Percentiles rank a stretch among this genome's conserved stretches.
Conservation (phyloP, 1,140 invertebrate genomes). For the Calliopsis andreniformis region DNA sequence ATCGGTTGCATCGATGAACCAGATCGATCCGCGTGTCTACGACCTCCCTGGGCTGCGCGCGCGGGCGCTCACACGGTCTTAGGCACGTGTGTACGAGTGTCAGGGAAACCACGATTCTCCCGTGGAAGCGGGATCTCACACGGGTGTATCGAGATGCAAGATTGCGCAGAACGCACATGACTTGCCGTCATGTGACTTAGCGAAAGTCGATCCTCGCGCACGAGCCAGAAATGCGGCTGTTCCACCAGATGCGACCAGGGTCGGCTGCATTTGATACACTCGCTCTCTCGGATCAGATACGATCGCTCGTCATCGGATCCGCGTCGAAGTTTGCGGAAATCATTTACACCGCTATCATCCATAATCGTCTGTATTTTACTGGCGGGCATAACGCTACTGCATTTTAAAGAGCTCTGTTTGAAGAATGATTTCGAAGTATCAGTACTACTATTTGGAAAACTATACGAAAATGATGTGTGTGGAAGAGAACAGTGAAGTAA, state of each 20-base stretch:
- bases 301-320: conserved; percentile 2
- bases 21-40: conserved; percentile 56
- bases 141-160: conserved; percentile 51
- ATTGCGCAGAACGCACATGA: conserved; percentile 69
- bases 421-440: no score
- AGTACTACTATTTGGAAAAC: no score
- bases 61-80: not conserved
- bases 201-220: conserved; percentile 66
- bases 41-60: conserved; percentile 15
- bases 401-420: no score
- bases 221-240: conserved; percentile 55
- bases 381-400: no score
- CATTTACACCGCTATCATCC: conserved; percentile 5
- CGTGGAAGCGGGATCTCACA: conserved; percentile 38
- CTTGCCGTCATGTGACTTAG: conserved; percentile 63
- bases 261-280: no score
- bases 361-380: conserved; percentile 3
- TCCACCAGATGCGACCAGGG: conserved; percentile 50
- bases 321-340: conserved; percentile 39
- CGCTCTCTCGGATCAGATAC: conserved; percentile 18
- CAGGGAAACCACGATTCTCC: conserved; percentile 54
- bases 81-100: conserved; percentile 43
- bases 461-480: no score
- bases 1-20: conserved; percentile 30
- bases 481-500: no score